A percentile compares a stretch with the other conserved stretches of the same genome.
Evolutionary conservation across 2,797 vertebrate species (phyloP).

Genomic region (Pseudocheirus occidentalis): DNA sequence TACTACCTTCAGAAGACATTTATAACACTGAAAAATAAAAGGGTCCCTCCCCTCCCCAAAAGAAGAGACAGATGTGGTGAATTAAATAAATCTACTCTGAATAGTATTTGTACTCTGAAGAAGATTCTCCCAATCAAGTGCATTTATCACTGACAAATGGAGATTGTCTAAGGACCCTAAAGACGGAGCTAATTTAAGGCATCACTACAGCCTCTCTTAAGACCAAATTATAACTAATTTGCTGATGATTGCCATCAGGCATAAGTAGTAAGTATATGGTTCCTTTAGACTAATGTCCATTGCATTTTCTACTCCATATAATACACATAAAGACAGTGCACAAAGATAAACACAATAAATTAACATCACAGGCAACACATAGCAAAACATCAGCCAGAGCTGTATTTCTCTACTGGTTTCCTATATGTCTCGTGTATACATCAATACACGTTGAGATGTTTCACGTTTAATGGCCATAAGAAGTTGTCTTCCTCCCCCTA

Average conservation of each 20-base stretch:
- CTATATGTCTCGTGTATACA: conserved; percentile 72
- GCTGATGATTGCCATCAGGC: conserved; percentile 58
- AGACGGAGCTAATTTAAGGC: conserved; percentile 32
- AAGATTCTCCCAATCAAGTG: conserved; percentile 50
- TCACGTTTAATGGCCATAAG: not conserved
- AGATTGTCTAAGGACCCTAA: conserved; percentile 61
- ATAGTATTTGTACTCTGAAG: conserved; percentile 52
- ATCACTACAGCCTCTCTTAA: conserved; percentile 50
- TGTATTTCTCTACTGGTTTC: conserved; percentile 63
- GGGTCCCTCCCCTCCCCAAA: not conserved
- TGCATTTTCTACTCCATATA: conserved; percentile 71
- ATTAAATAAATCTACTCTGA: conserved; percentile 55
- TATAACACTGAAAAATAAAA: conserved; percentile 59
- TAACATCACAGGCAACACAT: conserved; percentile 70
- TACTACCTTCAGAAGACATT: conserved; percentile 70
- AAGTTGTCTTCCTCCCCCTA: not conserved
- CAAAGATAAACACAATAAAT: conserved; percentile 65
- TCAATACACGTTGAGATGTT: conserved; percentile 65
- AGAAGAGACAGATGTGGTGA: conserved; percentile 59
- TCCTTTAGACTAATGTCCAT: conserved; percentile 70
- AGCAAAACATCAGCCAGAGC: conserved; percentile 70
- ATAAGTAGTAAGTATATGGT: conserved; percentile 49
- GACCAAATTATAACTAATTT: conserved; percentile 66
- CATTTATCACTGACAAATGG: conserved; percentile 60
- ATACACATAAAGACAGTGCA: conserved; percentile 67